Evolutionary conservation across 2,888 invertebrate species (phyloP).

Genomic region (Mythimna impura): DNA sequence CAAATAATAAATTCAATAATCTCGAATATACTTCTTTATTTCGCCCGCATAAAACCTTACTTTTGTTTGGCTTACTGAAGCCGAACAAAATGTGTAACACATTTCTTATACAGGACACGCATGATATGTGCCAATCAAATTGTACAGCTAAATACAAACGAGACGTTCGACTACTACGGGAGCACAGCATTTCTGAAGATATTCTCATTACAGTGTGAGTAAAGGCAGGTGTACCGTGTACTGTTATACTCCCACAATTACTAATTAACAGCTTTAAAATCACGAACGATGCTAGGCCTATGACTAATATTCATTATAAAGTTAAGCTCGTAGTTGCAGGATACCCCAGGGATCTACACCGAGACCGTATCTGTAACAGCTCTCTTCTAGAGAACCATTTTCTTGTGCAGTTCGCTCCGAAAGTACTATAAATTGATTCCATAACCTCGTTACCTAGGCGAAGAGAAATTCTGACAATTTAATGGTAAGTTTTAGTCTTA

Average conservation of each 20-base stretch:
- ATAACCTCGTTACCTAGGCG: constrained; percentile 21
- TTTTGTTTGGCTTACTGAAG: no score
- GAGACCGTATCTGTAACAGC: neutral
- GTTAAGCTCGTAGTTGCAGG: neutral
- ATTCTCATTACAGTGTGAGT: neutral
- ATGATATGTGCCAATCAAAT: constrained; percentile 31
- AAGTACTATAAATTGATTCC: constrained; percentile 22
- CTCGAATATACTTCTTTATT: constrained; percentile 36
- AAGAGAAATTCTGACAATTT: constrained; percentile 27
- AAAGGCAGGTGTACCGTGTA: neutral
- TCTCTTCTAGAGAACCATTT: neutral
- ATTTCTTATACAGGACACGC: constrained; percentile 32
- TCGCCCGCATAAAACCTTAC: constrained; percentile 41
- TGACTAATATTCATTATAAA: neutral
- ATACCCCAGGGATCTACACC: constrained; percentile 16
- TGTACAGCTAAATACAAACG: constrained; percentile 8
- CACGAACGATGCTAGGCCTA: neutral
- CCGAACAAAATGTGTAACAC: constrained; percentile 26
- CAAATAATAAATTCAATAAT: constrained; percentile 50
- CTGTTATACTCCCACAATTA: constrained; percentile 1
- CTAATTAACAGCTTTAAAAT: constrained; percentile 11
- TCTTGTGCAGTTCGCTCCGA: neutral
- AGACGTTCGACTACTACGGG: constrained; percentile 8
- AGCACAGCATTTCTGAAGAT: neutral
- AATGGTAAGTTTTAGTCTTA: constrained; percentile 28